Base-by-base conservation (phyloP, 2,888 invertebrate species). In the Hyles lineata region DNA sequence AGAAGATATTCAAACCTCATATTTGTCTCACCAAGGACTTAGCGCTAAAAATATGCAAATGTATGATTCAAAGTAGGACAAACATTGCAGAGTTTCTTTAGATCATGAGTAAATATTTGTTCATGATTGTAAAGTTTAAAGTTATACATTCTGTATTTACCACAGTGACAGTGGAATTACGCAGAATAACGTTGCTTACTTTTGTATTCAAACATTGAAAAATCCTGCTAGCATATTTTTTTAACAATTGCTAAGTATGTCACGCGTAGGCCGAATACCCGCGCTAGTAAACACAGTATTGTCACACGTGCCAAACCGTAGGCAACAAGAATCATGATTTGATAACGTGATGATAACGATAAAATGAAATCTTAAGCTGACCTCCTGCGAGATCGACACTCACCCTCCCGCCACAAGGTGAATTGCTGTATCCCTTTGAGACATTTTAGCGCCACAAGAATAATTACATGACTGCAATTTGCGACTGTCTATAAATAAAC, bases 351-450 rank as follows among this genome's bases (percentile, higher is more conserved):
- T 74, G 76, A 72, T 74, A 76, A 77, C 67, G 73, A 67, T 72
- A 60, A 70, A 72, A 62, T 73, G 21, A 29, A 74, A 74, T 76
- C 74, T 74, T 73, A 69, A 69, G 62, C 74, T 74, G 73, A 80
- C 76, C 79, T 78, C 78, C 75, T 71, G 72, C 72, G 70, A 72
- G 21, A 52, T 23, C 43, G 73, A 74, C 73, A 96, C 98, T 96
- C 96, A 99, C 99, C 98, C 98, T 96, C 99, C 99, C 91, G 98
- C 98, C 85, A 98, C 95, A 87, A 99, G 96, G 95, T 99, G 98
- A 94, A 98, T 98, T 83, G 98, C 96, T 82, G 98, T 98, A 95
- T 98, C 98, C 92, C 96, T 96, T 92, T 97, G 97, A 95, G 96
- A 96, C 97, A 96, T 97, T 89, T 89, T 93, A 91, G 85, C 88